Evolutionary conservation across 2,113 vertebrate genomes (phyloP).

Genomic region (Bubo bubo): DNA sequence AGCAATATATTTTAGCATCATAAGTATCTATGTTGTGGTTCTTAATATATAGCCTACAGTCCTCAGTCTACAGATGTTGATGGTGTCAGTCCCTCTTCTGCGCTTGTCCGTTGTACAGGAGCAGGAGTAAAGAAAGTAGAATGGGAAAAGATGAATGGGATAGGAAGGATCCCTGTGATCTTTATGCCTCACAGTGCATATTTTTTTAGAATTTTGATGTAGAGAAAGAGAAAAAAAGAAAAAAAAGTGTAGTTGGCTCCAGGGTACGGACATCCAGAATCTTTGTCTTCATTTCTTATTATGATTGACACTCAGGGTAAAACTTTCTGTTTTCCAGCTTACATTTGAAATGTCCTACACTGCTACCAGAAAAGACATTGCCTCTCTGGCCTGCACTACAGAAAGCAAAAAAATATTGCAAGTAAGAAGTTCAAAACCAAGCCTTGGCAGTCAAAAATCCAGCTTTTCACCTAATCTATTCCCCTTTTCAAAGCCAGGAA

Average conservation of each 20-base stretch:
- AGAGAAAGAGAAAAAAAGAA: not conserved
- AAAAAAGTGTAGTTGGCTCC: fast-evolving
- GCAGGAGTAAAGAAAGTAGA: not conserved
- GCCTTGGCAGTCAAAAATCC: not conserved
- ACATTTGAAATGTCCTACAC: not conserved
- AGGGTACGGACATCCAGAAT: not conserved
- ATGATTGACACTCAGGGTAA: not conserved
- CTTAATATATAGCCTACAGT: not conserved
- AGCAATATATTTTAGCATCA: not conserved
- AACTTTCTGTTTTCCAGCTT: not conserved
- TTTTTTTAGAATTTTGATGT: not conserved
- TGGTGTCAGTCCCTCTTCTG: not conserved
- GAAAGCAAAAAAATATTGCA: not conserved
- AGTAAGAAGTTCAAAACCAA: not conserved
- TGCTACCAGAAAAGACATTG: not conserved
- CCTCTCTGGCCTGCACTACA: not conserved
- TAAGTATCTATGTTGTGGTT: not conserved
- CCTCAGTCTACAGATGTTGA: not conserved
- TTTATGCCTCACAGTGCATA: not conserved
- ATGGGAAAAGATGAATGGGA: not conserved
- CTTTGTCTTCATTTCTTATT: not conserved
- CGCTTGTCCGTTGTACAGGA: not conserved
- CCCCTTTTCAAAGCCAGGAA: not conserved
- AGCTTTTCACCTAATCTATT: not conserved
- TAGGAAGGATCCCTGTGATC: not conserved